Evolutionary conservation across 2,888 invertebrate genomes (phyloP).

Genomic region (Laspeyria flexula): DNA sequence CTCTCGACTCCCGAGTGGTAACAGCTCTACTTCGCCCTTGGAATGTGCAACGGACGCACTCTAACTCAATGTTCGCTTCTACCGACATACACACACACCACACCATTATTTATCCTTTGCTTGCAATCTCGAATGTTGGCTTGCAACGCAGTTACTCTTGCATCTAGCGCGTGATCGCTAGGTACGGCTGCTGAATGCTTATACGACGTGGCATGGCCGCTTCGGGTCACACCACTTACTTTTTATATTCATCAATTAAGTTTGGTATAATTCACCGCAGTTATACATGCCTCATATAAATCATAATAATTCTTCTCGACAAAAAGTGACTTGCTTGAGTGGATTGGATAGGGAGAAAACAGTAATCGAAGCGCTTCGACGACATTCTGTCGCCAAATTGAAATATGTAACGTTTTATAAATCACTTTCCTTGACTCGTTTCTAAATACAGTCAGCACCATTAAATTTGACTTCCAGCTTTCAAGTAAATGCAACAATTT

Average conservation of each 20-base stretch:
- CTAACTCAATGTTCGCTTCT: conserved; percentile 23
- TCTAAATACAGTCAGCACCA: conserved; percentile 34
- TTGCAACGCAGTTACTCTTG: conserved; percentile 17
- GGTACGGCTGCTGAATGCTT: conserved; percentile 19
- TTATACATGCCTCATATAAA: conserved; percentile 14
- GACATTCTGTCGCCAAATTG: conserved; percentile 8
- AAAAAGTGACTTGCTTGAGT: conserved; percentile 12
- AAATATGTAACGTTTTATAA: conserved; percentile 12
- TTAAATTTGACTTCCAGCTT: conserved; percentile 16
- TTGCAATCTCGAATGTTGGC: conserved; percentile 5
- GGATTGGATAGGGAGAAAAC: conserved; percentile 11
- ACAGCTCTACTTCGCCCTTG: conserved; percentile 36
- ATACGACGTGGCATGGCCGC: conserved; percentile 9
- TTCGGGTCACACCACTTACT: conserved; percentile 4
- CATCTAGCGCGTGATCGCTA: conserved; percentile 29
- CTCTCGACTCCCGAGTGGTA: conserved; percentile 30
- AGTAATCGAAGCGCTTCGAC: conserved; percentile 10
- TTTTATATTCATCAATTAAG: conserved; percentile 18
- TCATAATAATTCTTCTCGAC: conserved; percentile 12
- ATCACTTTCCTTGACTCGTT: conserved; percentile 7
- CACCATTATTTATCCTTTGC: conserved; percentile 17
- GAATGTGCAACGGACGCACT: conserved; percentile 31
- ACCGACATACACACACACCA: conserved; percentile 33
- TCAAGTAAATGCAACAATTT: conserved; percentile 37
- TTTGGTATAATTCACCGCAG: conserved; percentile 38